Evolutionary conservation across 2,797 vertebrate genomes (phyloP).

Genomic region (Silurus aristotelis): DNA sequence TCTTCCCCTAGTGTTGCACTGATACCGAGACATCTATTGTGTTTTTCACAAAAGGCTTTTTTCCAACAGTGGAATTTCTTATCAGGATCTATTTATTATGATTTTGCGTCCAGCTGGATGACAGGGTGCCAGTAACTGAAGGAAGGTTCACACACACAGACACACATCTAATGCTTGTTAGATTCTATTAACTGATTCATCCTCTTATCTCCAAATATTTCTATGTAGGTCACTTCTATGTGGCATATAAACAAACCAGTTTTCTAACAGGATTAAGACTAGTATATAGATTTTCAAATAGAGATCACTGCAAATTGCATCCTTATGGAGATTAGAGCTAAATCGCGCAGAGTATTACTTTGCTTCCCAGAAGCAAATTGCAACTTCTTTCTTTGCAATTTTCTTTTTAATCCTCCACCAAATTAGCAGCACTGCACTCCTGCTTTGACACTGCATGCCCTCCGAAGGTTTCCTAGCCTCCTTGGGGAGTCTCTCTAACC

Average conservation of each 20-base stretch:
- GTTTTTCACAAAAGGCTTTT: conserved; percentile 21
- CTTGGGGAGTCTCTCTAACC: conserved; percentile 28
- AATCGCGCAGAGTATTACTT: background rate
- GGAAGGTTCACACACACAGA: background rate
- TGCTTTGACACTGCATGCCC: conserved; percentile 31
- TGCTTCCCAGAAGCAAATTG: background rate
- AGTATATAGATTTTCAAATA: background rate
- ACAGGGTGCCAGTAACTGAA: background rate
- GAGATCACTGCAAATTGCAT: conserved; percentile 22
- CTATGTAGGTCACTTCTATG: conserved; percentile 1
- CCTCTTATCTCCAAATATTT: conserved; percentile 2
- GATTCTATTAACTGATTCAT: conserved; percentile 6
- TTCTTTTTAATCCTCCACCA: conserved; percentile 37
- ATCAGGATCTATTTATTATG: background rate
- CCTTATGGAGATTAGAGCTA: background rate
- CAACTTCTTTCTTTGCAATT: background rate
- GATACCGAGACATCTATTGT: conserved; percentile 10
- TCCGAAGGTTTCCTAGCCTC: conserved; percentile 15
- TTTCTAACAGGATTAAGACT: background rate
- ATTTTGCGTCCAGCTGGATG: background rate
- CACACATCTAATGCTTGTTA: background rate
- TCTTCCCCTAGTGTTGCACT: conserved; percentile 9
- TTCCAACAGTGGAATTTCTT: background rate
- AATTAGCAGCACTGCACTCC: conserved; percentile 44
- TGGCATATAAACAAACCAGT: background rate